Conservation (phyloP, 2,888 invertebrate genomes). For the Odontomyia ornata region DNA sequence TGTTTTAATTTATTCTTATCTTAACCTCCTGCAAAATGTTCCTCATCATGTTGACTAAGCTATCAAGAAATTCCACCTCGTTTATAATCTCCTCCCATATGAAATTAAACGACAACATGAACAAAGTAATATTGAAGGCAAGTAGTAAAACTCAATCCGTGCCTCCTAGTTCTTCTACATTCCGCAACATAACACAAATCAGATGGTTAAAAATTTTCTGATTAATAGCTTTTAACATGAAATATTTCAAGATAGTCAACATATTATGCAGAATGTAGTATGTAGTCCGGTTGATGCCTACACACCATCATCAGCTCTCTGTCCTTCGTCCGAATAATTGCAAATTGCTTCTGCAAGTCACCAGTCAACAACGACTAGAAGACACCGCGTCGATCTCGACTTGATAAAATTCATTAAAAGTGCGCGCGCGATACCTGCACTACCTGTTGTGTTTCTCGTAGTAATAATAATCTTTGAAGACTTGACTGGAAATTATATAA, state of each 20-base stretch:
- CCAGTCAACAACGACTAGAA: not conserved
- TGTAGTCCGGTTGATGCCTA: not conserved
- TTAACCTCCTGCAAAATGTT: not conserved
- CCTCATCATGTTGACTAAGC: not conserved
- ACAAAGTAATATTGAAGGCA: not conserved
- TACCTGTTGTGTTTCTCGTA: not conserved
- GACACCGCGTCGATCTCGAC: not conserved
- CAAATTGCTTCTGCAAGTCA: not conserved
- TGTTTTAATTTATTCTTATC: constrained; percentile 12
- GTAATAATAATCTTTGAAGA: not conserved
- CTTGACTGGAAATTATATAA: not conserved
- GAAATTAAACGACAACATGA: constrained; percentile 5
- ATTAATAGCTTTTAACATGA: constrained; percentile 35
- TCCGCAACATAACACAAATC: not conserved
- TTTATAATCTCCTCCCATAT: constrained; percentile 30
- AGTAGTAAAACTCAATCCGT: not conserved
- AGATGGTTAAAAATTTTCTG: constrained; percentile 15
- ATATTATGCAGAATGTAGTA: not conserved
- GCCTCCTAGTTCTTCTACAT: not conserved
- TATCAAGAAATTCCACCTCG: not conserved
- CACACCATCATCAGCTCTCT: not conserved
- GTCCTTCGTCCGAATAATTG: not conserved
- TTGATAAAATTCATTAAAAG: too few species aligned
- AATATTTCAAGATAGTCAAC: constrained; percentile 10
- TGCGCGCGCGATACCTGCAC: not conserved